Evolutionary conservation across 1,140 invertebrate genomes (phyloP).

Genomic region (Euglossa dilemma): DNA sequence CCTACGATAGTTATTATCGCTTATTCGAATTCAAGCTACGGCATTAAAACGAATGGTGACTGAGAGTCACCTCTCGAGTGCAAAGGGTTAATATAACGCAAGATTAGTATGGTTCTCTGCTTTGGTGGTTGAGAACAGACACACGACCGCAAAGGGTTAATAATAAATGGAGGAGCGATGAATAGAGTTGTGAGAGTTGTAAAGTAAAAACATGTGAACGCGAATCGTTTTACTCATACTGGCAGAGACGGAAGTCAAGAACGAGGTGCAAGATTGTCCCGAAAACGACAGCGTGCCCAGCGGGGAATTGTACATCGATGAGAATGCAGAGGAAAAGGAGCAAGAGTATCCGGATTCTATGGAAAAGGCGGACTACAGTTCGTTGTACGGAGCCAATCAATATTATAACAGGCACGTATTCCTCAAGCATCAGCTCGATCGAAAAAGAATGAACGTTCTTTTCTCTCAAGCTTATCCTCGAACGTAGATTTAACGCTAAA

Average conservation of each 20-base stretch:
- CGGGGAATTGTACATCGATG: constrained; percentile 80
- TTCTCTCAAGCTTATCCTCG: too few species aligned
- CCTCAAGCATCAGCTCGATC: neutral
- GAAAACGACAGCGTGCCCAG: constrained; percentile 79
- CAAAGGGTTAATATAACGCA: too few species aligned
- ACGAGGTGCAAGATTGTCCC: constrained; percentile 80
- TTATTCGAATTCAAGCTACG: too few species aligned
- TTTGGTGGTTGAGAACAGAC: too few species aligned
- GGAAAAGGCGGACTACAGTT: constrained; percentile 79
- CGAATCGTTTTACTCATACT: constrained; percentile 38
- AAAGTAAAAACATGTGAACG: constrained; percentile 4
- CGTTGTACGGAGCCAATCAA: constrained; percentile 83
- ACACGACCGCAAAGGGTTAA: too few species aligned
- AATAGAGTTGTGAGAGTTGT: too few species aligned
- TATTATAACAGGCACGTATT: constrained; percentile 86
- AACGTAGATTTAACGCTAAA: too few species aligned
- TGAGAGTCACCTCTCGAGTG: too few species aligned
- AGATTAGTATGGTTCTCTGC: too few species aligned
- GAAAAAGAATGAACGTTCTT: neutral
- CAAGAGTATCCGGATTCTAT: constrained; percentile 80
- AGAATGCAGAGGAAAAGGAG: constrained; percentile 80
- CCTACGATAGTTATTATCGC: too few species aligned
- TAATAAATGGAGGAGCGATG: too few species aligned
- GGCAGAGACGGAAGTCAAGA: constrained; percentile 80
- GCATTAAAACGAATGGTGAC: too few species aligned